These are phyloP conservation scores for Hypothenemus hampei DNA, from an alignment of 1,140 invertebrate species.

Conservation along the genomic window DNA sequence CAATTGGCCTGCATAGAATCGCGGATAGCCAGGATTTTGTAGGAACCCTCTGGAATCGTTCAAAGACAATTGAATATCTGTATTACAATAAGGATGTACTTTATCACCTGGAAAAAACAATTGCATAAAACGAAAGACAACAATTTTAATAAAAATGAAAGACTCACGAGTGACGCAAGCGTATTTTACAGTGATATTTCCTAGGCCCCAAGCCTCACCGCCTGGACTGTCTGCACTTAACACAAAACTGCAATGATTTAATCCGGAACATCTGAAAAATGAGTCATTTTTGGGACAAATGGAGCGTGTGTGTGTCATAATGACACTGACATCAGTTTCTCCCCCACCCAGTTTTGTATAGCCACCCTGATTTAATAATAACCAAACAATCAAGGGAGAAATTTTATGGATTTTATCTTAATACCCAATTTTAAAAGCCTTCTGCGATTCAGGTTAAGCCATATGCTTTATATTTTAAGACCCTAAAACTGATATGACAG, in stretches of 20 bases:
- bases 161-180: conserved; percentile 55
- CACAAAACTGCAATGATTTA: conserved; percentile 56
- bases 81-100: conserved; percentile 52
- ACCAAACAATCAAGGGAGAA: too few relatives aligned
- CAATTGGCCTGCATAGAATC: conserved; percentile 54
- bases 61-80: conserved; percentile 47
- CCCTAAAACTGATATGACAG: too few relatives aligned
- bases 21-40: conserved; percentile 58
- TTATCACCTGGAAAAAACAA: conserved; percentile 32
- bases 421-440: too few relatives aligned
- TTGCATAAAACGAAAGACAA: too few relatives aligned
- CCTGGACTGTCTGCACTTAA: conserved; percentile 50
- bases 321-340: too few relatives aligned
- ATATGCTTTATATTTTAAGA: too few relatives aligned
- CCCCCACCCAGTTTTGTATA: too few relatives aligned
- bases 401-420: too few relatives aligned
- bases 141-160: background rate
- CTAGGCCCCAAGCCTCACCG: conserved; percentile 48
- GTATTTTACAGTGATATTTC: conserved; percentile 54
- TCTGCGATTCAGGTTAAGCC: too few relatives aligned
- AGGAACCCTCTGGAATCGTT: conserved; percentile 50
- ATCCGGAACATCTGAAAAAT: conserved; percentile 55
- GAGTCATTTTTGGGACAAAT: too few relatives aligned
- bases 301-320: too few relatives aligned
- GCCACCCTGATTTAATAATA: too few relatives aligned